Base-by-base conservation (phyloP, 23 tunicate species). In the Trididemnum miniatum region DNA sequence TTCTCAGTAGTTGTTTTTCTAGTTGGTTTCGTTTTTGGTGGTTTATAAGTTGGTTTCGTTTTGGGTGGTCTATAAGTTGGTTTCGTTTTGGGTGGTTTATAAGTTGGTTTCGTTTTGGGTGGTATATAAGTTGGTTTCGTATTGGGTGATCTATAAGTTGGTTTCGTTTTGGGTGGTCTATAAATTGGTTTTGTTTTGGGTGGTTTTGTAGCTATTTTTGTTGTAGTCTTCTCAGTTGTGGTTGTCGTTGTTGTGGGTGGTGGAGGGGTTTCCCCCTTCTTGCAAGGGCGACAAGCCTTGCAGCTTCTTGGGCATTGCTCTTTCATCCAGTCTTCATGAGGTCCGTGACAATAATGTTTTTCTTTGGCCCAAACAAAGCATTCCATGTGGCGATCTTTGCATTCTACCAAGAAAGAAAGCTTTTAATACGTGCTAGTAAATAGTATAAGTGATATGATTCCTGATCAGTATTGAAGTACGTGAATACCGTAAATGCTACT, bases 281-380 rank as follows among this genome's bases (percentile, higher is more conserved):
- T 62, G 26, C 67, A 62, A 4, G 67, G 67, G 15, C 67, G 23
- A n/a, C 67, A 62, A n/a, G 5, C 4, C 5, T 5, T 24, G 67
- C 67, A 62, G n/a, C 67, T 62, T 26, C n/a, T 62, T 20, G 67
- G 26, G 29, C 67, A 62, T 22, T 62, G 67, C 23, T 24, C 29
- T 24, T 20, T 62, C 67, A 62, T 62, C 67, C 67, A 62, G 4
- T 24, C 67, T 5, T 18, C 67, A 20, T 62, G 67, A 26, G 26
- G 5, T 3, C 67, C 67, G 3, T 62, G 23, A n/a, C 67, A 62
- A 26, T 62, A 24, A 62, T 62, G 5, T 24, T 62, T 5, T 18
- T 18, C n/a, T 62, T 62, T 62, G 15, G 67, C 67, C 67, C 67
- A 62, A 20, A 62, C 23, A 62, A 18, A 12, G 67, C 67, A 62